phyloP scores from a whole-genome alignment of 2,797 vertebrate species.

The Malacoctenus gilli region DNA sequence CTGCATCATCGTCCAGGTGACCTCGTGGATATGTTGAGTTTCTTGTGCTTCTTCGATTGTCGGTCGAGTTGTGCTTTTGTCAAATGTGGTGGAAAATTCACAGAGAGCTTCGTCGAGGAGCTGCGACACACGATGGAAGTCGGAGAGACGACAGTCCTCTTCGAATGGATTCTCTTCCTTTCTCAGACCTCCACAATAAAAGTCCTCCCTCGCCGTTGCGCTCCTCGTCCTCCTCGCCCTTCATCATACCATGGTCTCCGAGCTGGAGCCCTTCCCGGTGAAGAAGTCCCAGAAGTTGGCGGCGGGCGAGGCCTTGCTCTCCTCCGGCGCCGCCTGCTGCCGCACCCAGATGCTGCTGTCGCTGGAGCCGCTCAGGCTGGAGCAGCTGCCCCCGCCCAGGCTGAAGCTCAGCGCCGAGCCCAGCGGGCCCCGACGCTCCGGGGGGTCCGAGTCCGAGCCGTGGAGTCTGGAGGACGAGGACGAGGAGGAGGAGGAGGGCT shows the following conservation, averaged over 20 bases:
- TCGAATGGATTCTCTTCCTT: no score
- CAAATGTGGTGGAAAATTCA: no score
- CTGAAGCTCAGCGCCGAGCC: slow-evolving; percentile 34
- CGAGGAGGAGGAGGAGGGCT: slow-evolving; percentile 54
- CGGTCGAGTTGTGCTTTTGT: not conserved
- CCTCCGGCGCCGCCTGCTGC: slow-evolving; percentile 76
- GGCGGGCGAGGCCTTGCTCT: slow-evolving; percentile 59
- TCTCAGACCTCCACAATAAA: no score
- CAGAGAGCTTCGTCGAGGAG: no score
- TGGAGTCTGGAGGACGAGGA: slow-evolving; percentile 45
- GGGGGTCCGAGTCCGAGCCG: slow-evolving; percentile 33
- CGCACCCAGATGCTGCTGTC: slow-evolving; percentile 80
- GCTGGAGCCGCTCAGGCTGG: slow-evolving; percentile 45
- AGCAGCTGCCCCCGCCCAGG: slow-evolving; percentile 48
- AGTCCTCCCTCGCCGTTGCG: no score
- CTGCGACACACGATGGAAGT: no score
- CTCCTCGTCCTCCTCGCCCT: not conserved
- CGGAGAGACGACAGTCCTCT: no score
- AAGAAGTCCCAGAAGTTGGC: slow-evolving; percentile 86
- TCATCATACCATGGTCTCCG: slow-evolving; percentile 84
- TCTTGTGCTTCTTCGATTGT: not conserved
- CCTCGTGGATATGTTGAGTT: not conserved
- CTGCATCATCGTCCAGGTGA: slow-evolving; percentile 18
- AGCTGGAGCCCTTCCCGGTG: slow-evolving; percentile 80
- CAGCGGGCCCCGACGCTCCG: slow-evolving; percentile 36